Evolutionary conservation across 1,140 invertebrate genomes (phyloP), one percentile per base, ranked within the genome.

Genomic region (Drosophila leontia): DNA sequence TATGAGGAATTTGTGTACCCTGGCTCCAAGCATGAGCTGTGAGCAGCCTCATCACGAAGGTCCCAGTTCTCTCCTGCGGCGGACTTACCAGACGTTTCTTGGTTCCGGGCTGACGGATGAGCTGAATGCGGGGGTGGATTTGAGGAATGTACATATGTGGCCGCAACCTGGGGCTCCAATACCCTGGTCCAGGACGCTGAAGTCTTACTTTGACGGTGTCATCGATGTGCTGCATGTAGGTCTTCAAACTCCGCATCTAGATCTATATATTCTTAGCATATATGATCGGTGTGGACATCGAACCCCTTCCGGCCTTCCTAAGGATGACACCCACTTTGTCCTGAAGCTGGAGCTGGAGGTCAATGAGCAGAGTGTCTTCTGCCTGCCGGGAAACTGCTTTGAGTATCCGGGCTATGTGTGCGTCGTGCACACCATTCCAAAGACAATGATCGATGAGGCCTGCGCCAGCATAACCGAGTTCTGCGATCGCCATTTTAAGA

Each of bases 101-200:
- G 71, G 97, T 99, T 11, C 99, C 99, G 19, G 99, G 99, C 1
- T 99, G 98, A 98, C 94, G 99, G 92, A 95, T 99, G 94, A 99
- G 99, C 0, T 94, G 57, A 95, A 96, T 85, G 94, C 97, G 19
- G 93, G 96, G 3, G 94, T 94, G 51, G 97, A 96, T 1, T 93
- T 99, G 15, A 93, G 94, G 50, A 95, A 19, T 19, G 1, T 19
- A 95, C 72, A 93, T 99, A 63, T 96, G 96, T 65, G 96, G 97
- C 72, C 94, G 97, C 81, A 98, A 97, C 47, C 95, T 99, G 44
- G 98, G 98, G 1, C 12, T 96, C 97, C 55, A 98, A 97, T 88
- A 98, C 98, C 2, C 92, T 99, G 32, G 94, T 99, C 39, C 99
- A 99, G 94, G 61, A 99, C 98, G 1, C 97, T 98, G 0, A 94